Evolutionary conservation across 2,113 vertebrate species (phyloP).

Genomic region (Beaufortia kweichowensis): DNA sequence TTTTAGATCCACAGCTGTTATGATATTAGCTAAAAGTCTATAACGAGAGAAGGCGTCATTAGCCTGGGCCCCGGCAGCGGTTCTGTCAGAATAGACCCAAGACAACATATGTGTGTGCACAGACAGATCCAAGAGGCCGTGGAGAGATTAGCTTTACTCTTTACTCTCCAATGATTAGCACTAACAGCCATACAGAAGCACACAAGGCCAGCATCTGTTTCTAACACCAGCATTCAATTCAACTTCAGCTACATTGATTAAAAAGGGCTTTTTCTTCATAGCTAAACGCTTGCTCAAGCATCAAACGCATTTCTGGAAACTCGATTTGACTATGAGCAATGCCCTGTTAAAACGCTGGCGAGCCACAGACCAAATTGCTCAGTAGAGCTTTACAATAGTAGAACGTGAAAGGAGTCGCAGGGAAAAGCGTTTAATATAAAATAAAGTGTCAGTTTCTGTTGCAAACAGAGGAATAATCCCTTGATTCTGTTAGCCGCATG

Average conservation of each 20-base stretch:
- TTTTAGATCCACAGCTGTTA: not conserved
- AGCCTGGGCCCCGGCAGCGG: constrained; percentile 22
- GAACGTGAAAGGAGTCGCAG: constrained; percentile 4
- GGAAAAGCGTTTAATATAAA: constrained; percentile 2
- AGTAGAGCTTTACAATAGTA: not conserved
- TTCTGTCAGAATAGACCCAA: constrained; percentile 40
- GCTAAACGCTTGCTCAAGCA: not conserved
- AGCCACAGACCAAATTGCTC: constrained; percentile 1
- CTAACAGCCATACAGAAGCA: constrained; percentile 35
- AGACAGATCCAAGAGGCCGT: not conserved
- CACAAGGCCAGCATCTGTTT: constrained; percentile 39
- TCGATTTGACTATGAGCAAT: not conserved
- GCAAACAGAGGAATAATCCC: constrained; percentile 9
- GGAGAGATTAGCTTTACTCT: constrained; percentile 19
- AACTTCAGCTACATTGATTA: constrained; percentile 22
- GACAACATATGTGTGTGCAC: constrained; percentile 53
- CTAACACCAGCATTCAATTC: constrained; percentile 1
- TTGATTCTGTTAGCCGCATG: constrained; percentile 26
- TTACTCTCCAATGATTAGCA: constrained; percentile 37
- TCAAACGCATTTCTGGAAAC: constrained; percentile 27
- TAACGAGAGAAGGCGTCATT: not conserved
- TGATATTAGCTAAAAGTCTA: constrained; percentile 7
- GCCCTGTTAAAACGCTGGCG: not conserved
- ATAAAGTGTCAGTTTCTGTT: constrained; percentile 12
- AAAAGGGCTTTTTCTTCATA: constrained; percentile 2